A percentile compares a stretch with the other conserved stretches of the same genome.
These are phyloP conservation scores for Stomatorhinus walkeri DNA, from an alignment of 2,797 vertebrate species.

Conservation along the genomic window DNA sequence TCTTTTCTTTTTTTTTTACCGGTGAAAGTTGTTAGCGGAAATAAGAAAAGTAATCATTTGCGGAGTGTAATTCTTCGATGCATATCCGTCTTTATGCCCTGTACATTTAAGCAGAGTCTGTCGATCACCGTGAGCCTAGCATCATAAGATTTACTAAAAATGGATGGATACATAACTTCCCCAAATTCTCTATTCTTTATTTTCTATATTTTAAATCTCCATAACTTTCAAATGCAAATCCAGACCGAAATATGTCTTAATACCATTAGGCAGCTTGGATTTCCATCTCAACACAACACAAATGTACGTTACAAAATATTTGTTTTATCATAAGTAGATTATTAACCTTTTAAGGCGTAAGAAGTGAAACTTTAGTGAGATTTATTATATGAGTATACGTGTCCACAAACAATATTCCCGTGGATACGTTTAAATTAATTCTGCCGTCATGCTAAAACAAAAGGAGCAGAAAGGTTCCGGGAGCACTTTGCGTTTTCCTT, in stretches of 20 bases:
- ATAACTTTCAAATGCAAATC: background rate
- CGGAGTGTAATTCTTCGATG: background rate
- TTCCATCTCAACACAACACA: background rate
- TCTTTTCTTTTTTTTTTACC: background rate
- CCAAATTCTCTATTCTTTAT: background rate
- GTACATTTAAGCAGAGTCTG: background rate
- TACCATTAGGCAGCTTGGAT: background rate
- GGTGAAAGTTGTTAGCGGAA: background rate
- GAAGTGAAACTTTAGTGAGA: background rate
- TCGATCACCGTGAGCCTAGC: background rate
- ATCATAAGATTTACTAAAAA: background rate
- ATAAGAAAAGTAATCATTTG: background rate
- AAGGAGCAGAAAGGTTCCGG: background rate
- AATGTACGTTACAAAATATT: background rate
- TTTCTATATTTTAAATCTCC: background rate
- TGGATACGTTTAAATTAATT: background rate
- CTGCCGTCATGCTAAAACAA: background rate
- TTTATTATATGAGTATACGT: background rate
- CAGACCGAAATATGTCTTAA: background rate
- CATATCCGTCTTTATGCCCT: background rate
- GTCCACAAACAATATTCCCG: background rate
- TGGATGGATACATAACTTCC: background rate
- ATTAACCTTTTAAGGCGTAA: background rate
- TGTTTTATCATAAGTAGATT: background rate
- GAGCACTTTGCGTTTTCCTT: background rate